Evolutionary conservation across 1,140 invertebrate genomes (phyloP), one percentile per base, ranked within the genome.

Genomic region (Metopolophium dirhodum): DNA sequence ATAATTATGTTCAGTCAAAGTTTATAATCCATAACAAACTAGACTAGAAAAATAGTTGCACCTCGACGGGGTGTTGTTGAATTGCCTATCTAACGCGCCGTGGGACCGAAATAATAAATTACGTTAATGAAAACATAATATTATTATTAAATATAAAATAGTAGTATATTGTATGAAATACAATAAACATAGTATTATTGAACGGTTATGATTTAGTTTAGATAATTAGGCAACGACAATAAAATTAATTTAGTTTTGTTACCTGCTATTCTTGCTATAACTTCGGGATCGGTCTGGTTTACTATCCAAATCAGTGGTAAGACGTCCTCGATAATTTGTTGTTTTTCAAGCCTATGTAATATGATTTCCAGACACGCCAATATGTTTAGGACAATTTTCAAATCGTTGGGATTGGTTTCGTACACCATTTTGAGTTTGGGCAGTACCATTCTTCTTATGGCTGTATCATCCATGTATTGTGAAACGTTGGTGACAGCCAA

Each of bases 301-400:
- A 98, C 98, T 94, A 98, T 97, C 94, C 97, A 97, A n/a, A 99
- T 96, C 93, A 99, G 96, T 1, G 98, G 98, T 94, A 99, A 96
- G 0, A 99, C 98, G 94, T 99, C 97, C 94, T 99, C 98, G 94
- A 99, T 97, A 88, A 99, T 98, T 95, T 98, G 97, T 88, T 97
- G 96, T 94, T 98, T 97, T 94, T 99, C 98, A 93, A 99, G 96
- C 92, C 98, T 97, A 94, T 97, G 96, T 86, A 99, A 95, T 4
- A 97, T 97, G 93, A 96, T 96, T 95, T 98, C 97, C 61, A 97
- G 96, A 95, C 97, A 97, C 4, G 96, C 96, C 0, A 98, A 95
- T 26, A 98, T 97, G 94, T 97, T 97, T 94, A 97, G 96, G 18
- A 98, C 96, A 83, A 98, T 96, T 94, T 97, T 97, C 6, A 97